A percentile compares a stretch with the other conserved stretches of the same genome.
These are phyloP conservation scores for Drosophila malerkotliana DNA, from an alignment of 1,140 invertebrate species.

Conservation along the genomic window DNA sequence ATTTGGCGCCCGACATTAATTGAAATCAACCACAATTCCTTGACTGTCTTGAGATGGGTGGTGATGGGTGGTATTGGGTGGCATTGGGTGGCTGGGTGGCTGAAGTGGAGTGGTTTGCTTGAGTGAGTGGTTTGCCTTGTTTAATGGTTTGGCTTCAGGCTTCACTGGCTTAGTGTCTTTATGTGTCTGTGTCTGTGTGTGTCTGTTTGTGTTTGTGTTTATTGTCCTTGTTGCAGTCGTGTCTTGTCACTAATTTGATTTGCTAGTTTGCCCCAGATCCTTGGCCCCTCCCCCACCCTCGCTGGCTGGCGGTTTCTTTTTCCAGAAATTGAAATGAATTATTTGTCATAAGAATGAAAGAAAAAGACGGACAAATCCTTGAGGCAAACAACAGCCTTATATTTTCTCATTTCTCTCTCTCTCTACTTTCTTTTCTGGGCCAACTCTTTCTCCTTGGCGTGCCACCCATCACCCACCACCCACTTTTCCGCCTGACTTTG, in stretches of 20 bases:
- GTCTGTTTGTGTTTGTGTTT: background rate
- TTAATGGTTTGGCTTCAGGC: slow-evolving; percentile 11
- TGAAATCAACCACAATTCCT: slow-evolving; percentile 37
- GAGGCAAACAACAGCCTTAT: slow-evolving; percentile 17
- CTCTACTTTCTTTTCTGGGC: slow-evolving; percentile 28
- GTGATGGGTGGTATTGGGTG: background rate
- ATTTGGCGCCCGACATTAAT: slow-evolving; percentile 35
- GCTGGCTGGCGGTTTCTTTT: background rate
- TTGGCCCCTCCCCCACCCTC: background rate
- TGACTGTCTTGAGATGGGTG: background rate
- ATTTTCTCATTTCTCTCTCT: background rate
- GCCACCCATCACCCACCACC: slow-evolving; percentile 7
- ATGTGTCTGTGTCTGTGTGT: background rate
- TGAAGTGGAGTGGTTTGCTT: background rate
- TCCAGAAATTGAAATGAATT: slow-evolving; percentile 36
- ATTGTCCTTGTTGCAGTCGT: slow-evolving; percentile 32
- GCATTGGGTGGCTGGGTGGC: background rate
- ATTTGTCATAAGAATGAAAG: slow-evolving; percentile 31
- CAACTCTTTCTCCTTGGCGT: slow-evolving; percentile 15
- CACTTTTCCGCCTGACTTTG: slow-evolving; percentile 42
- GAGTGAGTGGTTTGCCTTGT: background rate
- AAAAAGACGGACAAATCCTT: slow-evolving; percentile 18
- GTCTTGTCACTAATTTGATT: slow-evolving; percentile 37
- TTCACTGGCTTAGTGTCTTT: slow-evolving; percentile 4
- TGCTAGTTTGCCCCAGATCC: slow-evolving; percentile 36